These are phyloP conservation scores for Spongilla lacustris DNA, from an alignment of 37 sponge, comb jelly and placozoan genomes.

Conservation along the genomic window DNA sequence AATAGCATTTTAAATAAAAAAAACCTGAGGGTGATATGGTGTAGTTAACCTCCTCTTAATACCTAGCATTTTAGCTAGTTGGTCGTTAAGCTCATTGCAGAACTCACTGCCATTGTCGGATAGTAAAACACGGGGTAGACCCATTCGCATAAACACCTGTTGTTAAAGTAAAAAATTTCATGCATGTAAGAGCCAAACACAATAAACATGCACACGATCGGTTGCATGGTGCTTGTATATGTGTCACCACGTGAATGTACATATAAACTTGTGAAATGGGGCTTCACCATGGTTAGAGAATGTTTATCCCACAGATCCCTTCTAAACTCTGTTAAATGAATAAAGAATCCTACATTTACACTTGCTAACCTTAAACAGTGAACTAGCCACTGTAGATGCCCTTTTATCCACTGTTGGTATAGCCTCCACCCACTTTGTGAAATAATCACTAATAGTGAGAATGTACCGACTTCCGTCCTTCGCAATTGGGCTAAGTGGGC, in stretches of 20 bases:
- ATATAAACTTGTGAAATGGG: background rate
- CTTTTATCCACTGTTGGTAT: slow-evolving; percentile 41
- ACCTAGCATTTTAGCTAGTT: slow-evolving; percentile 25
- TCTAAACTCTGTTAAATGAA: background rate
- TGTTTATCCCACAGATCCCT: background rate
- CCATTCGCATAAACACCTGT: slow-evolving; percentile 75
- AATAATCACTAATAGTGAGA: too few relatives aligned
- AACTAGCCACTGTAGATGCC: slow-evolving; percentile 54
- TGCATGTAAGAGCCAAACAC: background rate
- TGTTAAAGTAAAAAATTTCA: background rate
- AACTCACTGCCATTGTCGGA: slow-evolving; percentile 66
- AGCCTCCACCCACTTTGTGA: slow-evolving; percentile 75
- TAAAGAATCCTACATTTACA: background rate
- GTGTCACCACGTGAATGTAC: background rate
- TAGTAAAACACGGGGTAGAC: slow-evolving; percentile 51
- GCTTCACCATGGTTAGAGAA: background rate
- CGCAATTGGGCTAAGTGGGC: slow-evolving; percentile 39
- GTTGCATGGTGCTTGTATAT: background rate
- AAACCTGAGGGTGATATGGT: slow-evolving; percentile 72
- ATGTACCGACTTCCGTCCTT: too few relatives aligned
- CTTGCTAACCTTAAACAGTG: slow-evolving; percentile 57
- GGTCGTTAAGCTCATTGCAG: slow-evolving; percentile 50
- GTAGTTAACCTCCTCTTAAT: slow-evolving; percentile 54
- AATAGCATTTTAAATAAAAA: background rate
- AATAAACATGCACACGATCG: background rate